Percentiles rank a stretch among this genome's conserved stretches.
phyloP scores from a whole-genome alignment of 2,113 vertebrate genomes.

The Muscicapa adusta region DNA sequence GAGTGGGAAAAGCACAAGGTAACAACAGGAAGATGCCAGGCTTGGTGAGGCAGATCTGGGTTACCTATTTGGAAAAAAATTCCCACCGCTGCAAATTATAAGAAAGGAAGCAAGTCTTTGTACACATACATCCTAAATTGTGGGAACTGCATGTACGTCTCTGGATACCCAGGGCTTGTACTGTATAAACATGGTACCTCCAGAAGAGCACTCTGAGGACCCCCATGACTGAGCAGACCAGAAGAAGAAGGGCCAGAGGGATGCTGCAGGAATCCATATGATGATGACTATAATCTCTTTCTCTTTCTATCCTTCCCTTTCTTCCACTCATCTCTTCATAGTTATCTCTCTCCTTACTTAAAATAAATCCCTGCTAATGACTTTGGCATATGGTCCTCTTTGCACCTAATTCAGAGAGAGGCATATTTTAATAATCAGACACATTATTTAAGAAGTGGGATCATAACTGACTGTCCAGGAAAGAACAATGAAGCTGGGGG shows the following conservation, averaged over 20 bases:
- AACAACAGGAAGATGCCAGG: neutral
- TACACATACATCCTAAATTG: neutral
- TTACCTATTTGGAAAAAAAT: accelerated
- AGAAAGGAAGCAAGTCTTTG: neutral
- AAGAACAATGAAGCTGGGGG: neutral
- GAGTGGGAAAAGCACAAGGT: neutral
- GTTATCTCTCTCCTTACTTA: neutral
- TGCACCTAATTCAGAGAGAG: neutral
- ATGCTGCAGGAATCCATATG: neutral
- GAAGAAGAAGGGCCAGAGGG: neutral
- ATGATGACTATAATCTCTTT: neutral
- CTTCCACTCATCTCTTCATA: neutral
- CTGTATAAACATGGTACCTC: neutral
- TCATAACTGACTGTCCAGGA: neutral
- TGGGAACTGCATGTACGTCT: neutral
- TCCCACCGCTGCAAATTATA: neutral
- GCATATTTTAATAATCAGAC: neutral
- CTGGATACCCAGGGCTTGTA: too few species aligned
- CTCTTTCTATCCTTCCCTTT: neutral
- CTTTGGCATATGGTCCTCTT: neutral
- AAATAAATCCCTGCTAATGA: neutral
- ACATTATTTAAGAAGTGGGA: neutral
- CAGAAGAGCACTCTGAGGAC: neutral
- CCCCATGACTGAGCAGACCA: neutral
- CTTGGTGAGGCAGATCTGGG: neutral